phyloP scores from a whole-genome alignment of 2,888 invertebrate genomes.

The Coecobrya sp. region DNA sequence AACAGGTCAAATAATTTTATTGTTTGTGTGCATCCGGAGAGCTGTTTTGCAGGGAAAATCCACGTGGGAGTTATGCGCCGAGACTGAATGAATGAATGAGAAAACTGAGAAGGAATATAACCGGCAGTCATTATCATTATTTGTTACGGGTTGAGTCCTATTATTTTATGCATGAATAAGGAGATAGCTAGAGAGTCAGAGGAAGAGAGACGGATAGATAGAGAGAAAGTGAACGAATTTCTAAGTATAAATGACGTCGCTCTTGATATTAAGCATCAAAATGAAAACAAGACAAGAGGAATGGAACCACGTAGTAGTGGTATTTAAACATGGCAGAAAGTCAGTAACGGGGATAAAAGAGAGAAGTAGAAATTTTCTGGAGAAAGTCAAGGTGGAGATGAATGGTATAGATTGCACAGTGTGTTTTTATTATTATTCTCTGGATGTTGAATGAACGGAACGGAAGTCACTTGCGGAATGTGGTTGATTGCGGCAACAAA shows the following conservation, averaged over 20 bases:
- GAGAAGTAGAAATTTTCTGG: conserved; percentile 18
- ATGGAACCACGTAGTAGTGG: background rate
- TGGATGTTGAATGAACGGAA: conserved; percentile 14
- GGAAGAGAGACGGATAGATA: background rate
- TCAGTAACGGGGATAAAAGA: background rate
- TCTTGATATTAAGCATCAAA: background rate
- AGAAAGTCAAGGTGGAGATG: conserved; percentile 68
- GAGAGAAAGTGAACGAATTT: no score
- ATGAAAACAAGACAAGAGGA: background rate
- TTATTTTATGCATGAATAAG: conserved; percentile 37
- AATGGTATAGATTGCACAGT: conserved; percentile 40
- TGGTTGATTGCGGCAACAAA: conserved; percentile 70
- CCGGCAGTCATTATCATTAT: conserved; percentile 72
- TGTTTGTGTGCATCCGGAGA: conserved; percentile 33
- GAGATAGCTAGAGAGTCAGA: conserved; percentile 9
- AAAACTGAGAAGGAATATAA: conserved; percentile 57
- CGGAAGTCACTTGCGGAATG: conserved; percentile 62
- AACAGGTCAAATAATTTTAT: conserved; percentile 76
- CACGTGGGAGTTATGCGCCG: conserved; percentile 61
- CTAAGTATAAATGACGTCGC: conserved; percentile 9
- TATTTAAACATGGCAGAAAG: background rate
- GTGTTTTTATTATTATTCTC: conserved; percentile 44
- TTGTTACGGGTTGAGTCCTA: conserved; percentile 37
- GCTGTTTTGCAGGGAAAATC: conserved; percentile 29
- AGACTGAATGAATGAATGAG: background rate